phyloP scores from a whole-genome alignment of 2,888 invertebrate genomes.

The Smittia sp. region DNA sequence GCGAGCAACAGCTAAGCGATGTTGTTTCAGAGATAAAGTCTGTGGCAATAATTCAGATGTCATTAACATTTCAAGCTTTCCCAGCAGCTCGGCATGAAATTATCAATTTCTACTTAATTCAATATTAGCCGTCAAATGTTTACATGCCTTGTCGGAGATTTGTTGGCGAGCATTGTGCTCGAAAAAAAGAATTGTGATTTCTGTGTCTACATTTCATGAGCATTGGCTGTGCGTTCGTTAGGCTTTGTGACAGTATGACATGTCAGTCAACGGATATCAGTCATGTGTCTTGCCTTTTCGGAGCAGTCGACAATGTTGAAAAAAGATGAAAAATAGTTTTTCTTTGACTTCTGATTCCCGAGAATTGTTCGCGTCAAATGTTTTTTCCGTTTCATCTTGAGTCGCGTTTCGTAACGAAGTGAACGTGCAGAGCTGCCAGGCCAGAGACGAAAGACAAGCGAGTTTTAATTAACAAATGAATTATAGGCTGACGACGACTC shows the following conservation, averaged over 20 bases:
- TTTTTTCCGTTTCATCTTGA: not conserved
- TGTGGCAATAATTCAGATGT: slow-evolving; percentile 33
- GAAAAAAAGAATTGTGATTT: not conserved
- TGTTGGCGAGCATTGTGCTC: not conserved
- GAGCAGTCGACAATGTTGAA: not conserved
- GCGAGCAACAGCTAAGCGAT: not conserved
- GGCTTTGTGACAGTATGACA: slow-evolving; percentile 33
- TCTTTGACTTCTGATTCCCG: not conserved
- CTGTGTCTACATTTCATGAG: not conserved
- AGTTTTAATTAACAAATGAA: slow-evolving; percentile 33
- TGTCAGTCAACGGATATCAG: slow-evolving; percentile 35
- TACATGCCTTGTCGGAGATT: slow-evolving; percentile 18
- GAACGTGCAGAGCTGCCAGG: not conserved
- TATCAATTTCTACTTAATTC: slow-evolving; percentile 24
- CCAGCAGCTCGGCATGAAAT: not conserved
- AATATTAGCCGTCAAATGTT: slow-evolving; percentile 33
- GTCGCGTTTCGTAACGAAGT: not conserved
- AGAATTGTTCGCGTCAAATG: slow-evolving; percentile 6
- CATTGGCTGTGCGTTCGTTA: slow-evolving; percentile 12
- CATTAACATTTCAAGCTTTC: slow-evolving; percentile 28
- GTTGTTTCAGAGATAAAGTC: not conserved
- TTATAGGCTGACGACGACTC: slow-evolving; percentile 25
- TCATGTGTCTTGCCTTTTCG: slow-evolving; percentile 30
- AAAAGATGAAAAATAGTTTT: not conserved
- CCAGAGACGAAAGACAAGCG: not conserved